Conservation (phyloP, 1,140 invertebrate genomes). For the Muscidifurax raptorellus region DNA sequence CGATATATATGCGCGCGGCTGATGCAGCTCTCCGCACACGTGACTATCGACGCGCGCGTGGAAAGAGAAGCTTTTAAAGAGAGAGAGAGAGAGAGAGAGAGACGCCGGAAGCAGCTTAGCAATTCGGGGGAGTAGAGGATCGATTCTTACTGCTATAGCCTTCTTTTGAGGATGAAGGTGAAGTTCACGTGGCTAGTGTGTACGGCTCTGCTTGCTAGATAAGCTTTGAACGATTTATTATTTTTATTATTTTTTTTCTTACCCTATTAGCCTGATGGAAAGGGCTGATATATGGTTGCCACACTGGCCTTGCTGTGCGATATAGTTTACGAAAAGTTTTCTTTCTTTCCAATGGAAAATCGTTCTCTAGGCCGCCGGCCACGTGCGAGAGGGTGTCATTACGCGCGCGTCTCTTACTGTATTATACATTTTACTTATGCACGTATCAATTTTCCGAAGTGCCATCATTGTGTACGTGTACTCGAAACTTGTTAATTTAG, state of each 20-base stretch:
- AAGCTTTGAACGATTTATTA: not conserved
- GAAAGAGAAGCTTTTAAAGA: not conserved
- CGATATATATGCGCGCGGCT: conserved; percentile 14
- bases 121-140: conserved; percentile 1
- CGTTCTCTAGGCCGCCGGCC: not conserved
- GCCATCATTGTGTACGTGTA: not conserved
- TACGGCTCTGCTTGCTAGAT: not conserved
- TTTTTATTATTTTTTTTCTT: not conserved
- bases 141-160: conserved; percentile 1
- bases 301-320: not conserved
- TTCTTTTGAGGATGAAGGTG: conserved; percentile 6
- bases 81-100: not conserved
- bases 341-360: not conserved
- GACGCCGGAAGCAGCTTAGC: not conserved
- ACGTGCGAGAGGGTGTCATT: too few relatives aligned
- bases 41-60: not conserved
- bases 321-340: not conserved
- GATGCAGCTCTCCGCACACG: not conserved
- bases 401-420: not conserved
- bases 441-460: not conserved
- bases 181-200: conserved; percentile 19
- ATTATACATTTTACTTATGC: too few relatives aligned
- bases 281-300: not conserved
- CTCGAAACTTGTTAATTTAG: not conserved
- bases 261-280: not conserved